Evolutionary conservation across 2,888 invertebrate genomes (phyloP).

Genomic region (Eristalinus sepulchralis): DNA sequence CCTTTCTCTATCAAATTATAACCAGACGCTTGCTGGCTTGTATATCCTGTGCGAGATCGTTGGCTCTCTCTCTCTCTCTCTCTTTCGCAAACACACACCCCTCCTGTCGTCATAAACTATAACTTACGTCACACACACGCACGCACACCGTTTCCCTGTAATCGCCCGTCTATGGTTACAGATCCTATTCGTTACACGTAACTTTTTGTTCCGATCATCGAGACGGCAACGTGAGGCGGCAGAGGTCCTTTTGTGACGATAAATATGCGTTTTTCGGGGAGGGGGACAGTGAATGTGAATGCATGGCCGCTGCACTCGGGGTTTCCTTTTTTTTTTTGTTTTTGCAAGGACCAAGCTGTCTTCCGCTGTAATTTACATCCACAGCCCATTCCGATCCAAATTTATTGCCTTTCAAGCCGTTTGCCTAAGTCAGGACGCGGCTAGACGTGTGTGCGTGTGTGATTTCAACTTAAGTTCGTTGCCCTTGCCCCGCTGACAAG

Average conservation of each 20-base stretch:
- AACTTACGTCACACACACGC: slow-evolving; percentile 6
- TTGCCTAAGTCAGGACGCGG: neutral
- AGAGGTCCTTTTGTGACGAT: slow-evolving; percentile 43
- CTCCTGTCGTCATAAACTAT: slow-evolving; percentile 34
- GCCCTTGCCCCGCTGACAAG: slow-evolving; percentile 16
- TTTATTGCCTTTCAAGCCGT: slow-evolving; percentile 44
- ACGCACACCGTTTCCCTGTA: neutral
- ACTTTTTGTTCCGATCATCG: slow-evolving; percentile 40
- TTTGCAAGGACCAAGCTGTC: slow-evolving; percentile 21
- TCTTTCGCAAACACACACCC: neutral
- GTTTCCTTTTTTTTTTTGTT: slow-evolving; percentile 6
- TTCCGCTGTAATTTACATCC: slow-evolving; percentile 44
- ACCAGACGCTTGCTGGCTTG: slow-evolving; percentile 1
- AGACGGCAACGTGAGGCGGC: neutral
- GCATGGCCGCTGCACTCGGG: neutral
- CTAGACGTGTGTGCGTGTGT: slow-evolving; percentile 18
- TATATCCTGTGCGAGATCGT: slow-evolving; percentile 7
- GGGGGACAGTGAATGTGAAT: neutral
- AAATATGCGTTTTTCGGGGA: slow-evolving; percentile 28
- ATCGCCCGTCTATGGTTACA: slow-evolving; percentile 32
- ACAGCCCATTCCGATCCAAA: slow-evolving; percentile 52
- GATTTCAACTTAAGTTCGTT: slow-evolving; percentile 42
- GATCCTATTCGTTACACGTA: slow-evolving; percentile 60
- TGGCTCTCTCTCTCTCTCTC: neutral
- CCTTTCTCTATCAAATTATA: slow-evolving; percentile 55